phyloP scores from a whole-genome alignment of 2,888 invertebrate species.

The Clitarchus hookeri region DNA sequence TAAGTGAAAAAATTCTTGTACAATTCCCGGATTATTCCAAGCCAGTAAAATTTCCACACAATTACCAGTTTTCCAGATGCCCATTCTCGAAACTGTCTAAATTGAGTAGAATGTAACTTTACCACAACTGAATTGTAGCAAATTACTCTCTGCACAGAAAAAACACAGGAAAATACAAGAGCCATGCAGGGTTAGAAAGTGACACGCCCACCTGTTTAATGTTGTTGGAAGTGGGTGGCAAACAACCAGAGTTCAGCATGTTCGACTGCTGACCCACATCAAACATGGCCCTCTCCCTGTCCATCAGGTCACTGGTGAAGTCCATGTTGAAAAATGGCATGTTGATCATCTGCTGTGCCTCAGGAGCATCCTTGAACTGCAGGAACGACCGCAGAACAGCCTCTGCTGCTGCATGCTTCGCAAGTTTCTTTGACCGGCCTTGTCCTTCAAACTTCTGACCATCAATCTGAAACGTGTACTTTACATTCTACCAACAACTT shows the following conservation, averaged over 20 bases:
- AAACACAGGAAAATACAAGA: too few relatives aligned
- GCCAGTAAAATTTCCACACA: too few relatives aligned
- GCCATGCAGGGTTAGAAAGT: too few relatives aligned
- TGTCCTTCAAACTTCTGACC: slow-evolving; percentile 67
- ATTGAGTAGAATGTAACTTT: too few relatives aligned
- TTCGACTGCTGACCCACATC: slow-evolving; percentile 54
- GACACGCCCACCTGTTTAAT: background rate
- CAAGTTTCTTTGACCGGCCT: slow-evolving; percentile 74
- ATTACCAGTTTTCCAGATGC: too few relatives aligned
- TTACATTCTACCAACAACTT: background rate
- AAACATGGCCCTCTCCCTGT: slow-evolving; percentile 53
- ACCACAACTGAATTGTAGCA: too few relatives aligned
- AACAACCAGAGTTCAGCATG: background rate
- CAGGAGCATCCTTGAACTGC: slow-evolving; percentile 57
- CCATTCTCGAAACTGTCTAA: too few relatives aligned
- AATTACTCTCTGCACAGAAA: too few relatives aligned
- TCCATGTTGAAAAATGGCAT: slow-evolving; percentile 54
- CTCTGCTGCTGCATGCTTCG: slow-evolving; percentile 71
- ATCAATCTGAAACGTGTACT: slow-evolving; percentile 56
- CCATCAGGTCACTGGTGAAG: slow-evolving; percentile 60
- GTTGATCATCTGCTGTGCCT: slow-evolving; percentile 53
- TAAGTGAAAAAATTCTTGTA: too few relatives aligned
- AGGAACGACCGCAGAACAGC: slow-evolving; percentile 57
- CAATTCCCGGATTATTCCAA: too few relatives aligned
- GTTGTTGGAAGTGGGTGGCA: background rate